phyloP scores from a whole-genome alignment of 2,888 invertebrate species.

The Rhagonycha fulva region DNA sequence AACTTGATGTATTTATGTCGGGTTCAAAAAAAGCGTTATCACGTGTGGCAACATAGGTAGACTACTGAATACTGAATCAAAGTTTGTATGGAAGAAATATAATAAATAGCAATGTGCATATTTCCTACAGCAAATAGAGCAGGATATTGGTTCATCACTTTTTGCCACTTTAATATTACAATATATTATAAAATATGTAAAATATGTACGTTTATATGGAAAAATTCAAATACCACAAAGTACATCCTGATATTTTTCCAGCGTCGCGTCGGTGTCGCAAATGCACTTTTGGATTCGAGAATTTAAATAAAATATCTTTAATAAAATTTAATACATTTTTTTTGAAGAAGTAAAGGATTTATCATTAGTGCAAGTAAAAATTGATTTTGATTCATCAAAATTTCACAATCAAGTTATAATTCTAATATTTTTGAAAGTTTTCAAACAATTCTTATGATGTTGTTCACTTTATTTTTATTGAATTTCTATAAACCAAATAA shows the following conservation, averaged over 20 bases:
- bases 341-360: background rate
- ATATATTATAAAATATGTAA: background rate
- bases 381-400: too few relatives aligned
- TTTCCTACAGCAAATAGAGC: background rate
- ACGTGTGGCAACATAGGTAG: background rate
- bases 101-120: background rate
- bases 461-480: too few relatives aligned
- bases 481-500: too few relatives aligned
- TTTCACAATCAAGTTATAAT: too few relatives aligned
- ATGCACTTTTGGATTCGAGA: background rate
- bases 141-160: background rate
- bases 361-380: too few relatives aligned
- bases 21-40: background rate
- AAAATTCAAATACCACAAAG: background rate
- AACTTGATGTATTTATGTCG: background rate
- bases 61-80: background rate
- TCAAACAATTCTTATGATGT: too few relatives aligned
- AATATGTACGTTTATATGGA: background rate
- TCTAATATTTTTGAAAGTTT: too few relatives aligned
- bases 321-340: background rate
- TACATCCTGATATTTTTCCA: background rate
- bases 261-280: background rate
- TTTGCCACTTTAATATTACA: background rate
- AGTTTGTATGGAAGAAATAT: background rate
- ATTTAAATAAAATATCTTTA: background rate